Percentiles rank a stretch among this genome's conserved stretches.
These are phyloP conservation scores for Idaea biselata DNA, from an alignment of 2,888 invertebrate species.

Conservation along the genomic window DNA sequence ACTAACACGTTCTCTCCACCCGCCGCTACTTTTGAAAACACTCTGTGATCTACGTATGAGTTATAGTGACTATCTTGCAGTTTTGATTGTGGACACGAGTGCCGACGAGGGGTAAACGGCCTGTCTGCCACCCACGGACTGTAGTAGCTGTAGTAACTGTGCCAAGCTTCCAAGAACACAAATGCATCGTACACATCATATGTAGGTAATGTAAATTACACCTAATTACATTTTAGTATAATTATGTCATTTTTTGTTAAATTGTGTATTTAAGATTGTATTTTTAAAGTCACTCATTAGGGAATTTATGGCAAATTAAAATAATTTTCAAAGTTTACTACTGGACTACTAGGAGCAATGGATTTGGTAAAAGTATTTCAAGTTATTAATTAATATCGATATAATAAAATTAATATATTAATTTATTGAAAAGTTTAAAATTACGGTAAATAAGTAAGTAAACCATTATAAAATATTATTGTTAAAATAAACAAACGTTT, in stretches of 20 bases:
- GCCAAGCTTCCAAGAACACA: constrained; percentile 50
- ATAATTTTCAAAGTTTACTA: too few relatives aligned
- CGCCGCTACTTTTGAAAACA: constrained; percentile 21
- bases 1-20: constrained; percentile 34
- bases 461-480: too few relatives aligned
- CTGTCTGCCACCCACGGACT: constrained; percentile 61
- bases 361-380: too few relatives aligned
- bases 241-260: background rate
- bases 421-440: too few relatives aligned
- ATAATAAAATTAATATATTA: background rate
- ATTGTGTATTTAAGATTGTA: background rate
- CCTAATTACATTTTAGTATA: background rate
- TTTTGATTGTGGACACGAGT: constrained; percentile 47
- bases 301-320: too few relatives aligned
- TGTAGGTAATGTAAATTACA: constrained; percentile 23
- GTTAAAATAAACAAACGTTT: too few relatives aligned
- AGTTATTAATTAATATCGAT: too few relatives aligned
- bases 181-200: constrained; percentile 47
- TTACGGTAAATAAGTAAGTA: too few relatives aligned
- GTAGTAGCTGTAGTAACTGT: constrained; percentile 63
- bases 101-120: constrained; percentile 56
- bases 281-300: background rate
- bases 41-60: constrained; percentile 32
- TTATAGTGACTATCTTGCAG: constrained; percentile 44
- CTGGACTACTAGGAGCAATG: too few relatives aligned